These are phyloP conservation scores for Ciconia nigra DNA, from an alignment of 2,797 vertebrate genomes.

Conservation along the genomic window DNA sequence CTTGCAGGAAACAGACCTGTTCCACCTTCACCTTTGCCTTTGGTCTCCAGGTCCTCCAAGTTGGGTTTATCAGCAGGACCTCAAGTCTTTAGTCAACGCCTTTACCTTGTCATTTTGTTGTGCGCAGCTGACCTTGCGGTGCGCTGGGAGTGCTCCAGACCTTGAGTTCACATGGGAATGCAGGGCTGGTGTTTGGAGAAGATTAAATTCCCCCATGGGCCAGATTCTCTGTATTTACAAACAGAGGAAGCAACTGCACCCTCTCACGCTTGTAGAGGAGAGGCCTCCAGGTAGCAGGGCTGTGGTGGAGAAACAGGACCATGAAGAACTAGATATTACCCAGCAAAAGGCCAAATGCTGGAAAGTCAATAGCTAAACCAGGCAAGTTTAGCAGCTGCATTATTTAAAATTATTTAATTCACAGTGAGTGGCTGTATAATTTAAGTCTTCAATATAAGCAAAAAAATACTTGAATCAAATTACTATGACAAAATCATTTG, in stretches of 20 bases:
- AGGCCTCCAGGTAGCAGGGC: background rate
- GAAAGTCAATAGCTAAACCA: background rate
- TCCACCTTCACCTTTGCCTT: background rate
- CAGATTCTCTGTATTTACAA: background rate
- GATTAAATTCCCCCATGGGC: accelerated
- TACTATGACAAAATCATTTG: background rate
- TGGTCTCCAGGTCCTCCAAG: accelerated
- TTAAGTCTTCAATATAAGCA: background rate
- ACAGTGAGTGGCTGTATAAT: background rate
- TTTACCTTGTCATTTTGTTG: background rate
- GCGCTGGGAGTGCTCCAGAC: accelerated
- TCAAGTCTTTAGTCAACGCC: accelerated
- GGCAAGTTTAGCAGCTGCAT: background rate
- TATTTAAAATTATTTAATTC: background rate
- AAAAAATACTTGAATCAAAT: background rate
- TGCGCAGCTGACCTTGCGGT: accelerated
- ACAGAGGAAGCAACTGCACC: background rate
- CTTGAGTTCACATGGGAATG: accelerated
- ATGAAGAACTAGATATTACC: background rate
- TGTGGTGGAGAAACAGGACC: background rate
- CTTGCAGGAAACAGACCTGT: background rate
- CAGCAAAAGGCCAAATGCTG: background rate
- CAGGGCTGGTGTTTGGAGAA: background rate
- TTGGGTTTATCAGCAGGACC: background rate
- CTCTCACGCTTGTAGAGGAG: accelerated